Conservation (phyloP, 2,797 vertebrate genomes). For the Poecilia picta region DNA sequence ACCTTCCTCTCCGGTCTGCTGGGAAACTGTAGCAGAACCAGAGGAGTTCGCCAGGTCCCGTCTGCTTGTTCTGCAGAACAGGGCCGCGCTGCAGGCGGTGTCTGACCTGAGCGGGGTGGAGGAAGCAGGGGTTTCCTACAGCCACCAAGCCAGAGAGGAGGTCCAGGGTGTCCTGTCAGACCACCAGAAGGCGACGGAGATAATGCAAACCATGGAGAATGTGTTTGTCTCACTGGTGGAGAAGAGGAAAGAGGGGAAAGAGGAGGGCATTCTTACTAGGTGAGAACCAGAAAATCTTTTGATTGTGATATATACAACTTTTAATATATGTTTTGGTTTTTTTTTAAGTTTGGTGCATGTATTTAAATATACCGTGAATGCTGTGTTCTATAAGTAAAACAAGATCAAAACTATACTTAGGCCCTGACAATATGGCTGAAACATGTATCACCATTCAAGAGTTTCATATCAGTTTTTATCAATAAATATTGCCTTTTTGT, state of each 20-base stretch:
- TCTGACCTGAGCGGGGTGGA: constrained; percentile 75
- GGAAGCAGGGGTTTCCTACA: constrained; percentile 74
- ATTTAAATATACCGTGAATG: background rate
- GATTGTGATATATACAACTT: background rate
- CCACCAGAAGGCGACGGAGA: constrained; percentile 69
- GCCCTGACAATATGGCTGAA: too few species aligned
- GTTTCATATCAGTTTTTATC: too few species aligned
- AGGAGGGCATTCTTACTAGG: constrained; percentile 68
- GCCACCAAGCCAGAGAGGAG: constrained; percentile 76
- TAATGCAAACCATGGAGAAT: constrained; percentile 76
- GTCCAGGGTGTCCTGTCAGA: constrained; percentile 75
- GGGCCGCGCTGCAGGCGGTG: constrained; percentile 79
- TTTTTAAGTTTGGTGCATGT: background rate
- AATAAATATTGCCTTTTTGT: too few species aligned
- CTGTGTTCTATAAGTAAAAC: background rate
- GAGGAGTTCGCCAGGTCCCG: constrained; percentile 81
- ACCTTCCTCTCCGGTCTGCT: constrained; percentile 71
- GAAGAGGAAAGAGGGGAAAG: constrained; percentile 75
- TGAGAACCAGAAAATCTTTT: constrained; percentile 38
- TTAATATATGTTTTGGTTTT: background rate
- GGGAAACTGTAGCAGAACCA: constrained; percentile 77
- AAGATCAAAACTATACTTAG: background rate
- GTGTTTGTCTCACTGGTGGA: constrained; percentile 79
- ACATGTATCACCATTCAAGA: too few species aligned
- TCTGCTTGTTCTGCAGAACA: constrained; percentile 82